Conservation (phyloP, 2,888 invertebrate genomes). For the Pollenia amentaria region DNA sequence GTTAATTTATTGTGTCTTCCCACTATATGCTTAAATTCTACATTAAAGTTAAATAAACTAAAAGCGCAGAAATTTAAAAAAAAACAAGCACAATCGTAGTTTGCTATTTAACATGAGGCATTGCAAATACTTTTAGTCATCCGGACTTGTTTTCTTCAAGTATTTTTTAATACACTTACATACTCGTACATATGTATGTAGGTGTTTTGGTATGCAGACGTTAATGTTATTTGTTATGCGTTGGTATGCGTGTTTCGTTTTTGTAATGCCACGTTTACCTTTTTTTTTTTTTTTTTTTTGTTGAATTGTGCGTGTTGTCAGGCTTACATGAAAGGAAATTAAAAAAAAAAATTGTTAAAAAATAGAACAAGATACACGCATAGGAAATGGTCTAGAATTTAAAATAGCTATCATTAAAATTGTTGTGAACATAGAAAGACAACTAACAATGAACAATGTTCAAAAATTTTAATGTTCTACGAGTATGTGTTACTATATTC, state of each 20-base stretch:
- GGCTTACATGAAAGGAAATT: constrained; percentile 57
- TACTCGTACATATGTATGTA: background rate
- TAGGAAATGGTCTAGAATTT: constrained; percentile 57
- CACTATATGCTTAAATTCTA: constrained; percentile 26
- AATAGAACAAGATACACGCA: constrained; percentile 20
- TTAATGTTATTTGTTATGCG: constrained; percentile 24
- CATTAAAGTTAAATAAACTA: constrained; percentile 21
- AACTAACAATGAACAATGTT: constrained; percentile 42
- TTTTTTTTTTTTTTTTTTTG: background rate
- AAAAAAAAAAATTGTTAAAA: background rate
- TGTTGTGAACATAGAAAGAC: constrained; percentile 48
- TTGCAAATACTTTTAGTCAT: background rate
- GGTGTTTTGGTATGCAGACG: background rate
- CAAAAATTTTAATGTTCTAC: constrained; percentile 46
- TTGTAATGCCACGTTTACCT: background rate
- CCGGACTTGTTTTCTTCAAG: constrained; percentile 20
- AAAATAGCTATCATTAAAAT: constrained; percentile 67
- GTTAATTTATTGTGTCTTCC: constrained; percentile 53
- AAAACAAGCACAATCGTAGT: background rate
- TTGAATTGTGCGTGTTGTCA: constrained; percentile 34
- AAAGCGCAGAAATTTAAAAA: background rate
- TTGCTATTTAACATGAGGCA: constrained; percentile 1
- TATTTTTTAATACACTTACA: constrained; percentile 11
- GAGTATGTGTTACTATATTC: constrained; percentile 14
- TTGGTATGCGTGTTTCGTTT: constrained; percentile 30